phyloP scores from a whole-genome alignment of 1,140 invertebrate species.

The Drosophila novamexicana region DNA sequence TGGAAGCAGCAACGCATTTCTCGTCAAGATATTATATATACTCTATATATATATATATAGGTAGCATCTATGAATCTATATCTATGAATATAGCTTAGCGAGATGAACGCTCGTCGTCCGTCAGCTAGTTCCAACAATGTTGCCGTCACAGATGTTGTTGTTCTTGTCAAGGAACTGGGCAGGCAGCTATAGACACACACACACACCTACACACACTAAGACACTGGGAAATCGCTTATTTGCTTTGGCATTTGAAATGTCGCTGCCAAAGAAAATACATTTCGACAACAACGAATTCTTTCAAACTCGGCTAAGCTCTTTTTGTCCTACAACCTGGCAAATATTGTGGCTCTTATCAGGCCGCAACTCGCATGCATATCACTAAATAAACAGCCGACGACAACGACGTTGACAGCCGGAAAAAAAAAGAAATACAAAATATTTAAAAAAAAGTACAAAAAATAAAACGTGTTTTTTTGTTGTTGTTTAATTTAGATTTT shows the following conservation, averaged over 20 bases:
- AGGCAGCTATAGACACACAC: conserved; percentile 13
- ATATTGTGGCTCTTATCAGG: conserved; percentile 52
- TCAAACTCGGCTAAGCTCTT: conserved; percentile 28
- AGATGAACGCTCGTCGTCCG: conserved; percentile 20
- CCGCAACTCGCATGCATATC: conserved; percentile 45
- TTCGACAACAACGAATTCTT: conserved; percentile 52
- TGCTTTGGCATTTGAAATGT: conserved; percentile 71
- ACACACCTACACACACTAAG: not conserved
- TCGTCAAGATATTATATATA: conserved; percentile 35
- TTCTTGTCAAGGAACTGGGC: conserved; percentile 28
- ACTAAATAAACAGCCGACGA: conserved; percentile 47
- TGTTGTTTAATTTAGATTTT: conserved; percentile 23
- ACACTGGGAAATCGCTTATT: conserved; percentile 40
- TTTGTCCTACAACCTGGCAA: conserved; percentile 29
- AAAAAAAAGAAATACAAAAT: conserved; percentile 10
- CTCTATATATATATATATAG: not conserved
- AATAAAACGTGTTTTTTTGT: conserved; percentile 17
- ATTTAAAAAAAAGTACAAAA: conserved; percentile 16
- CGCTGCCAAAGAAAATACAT: conserved; percentile 66
- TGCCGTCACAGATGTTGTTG: conserved; percentile 25
- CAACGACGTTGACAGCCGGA: conserved; percentile 20
- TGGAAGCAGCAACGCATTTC: conserved; percentile 56
- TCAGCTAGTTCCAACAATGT: conserved; percentile 38
- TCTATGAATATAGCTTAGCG: conserved; percentile 20
- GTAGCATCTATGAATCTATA: conserved; percentile 6